Evolutionary conservation across 2,797 vertebrate genomes (phyloP).

Genomic region (Chaetophractus vellerosus): DNA sequence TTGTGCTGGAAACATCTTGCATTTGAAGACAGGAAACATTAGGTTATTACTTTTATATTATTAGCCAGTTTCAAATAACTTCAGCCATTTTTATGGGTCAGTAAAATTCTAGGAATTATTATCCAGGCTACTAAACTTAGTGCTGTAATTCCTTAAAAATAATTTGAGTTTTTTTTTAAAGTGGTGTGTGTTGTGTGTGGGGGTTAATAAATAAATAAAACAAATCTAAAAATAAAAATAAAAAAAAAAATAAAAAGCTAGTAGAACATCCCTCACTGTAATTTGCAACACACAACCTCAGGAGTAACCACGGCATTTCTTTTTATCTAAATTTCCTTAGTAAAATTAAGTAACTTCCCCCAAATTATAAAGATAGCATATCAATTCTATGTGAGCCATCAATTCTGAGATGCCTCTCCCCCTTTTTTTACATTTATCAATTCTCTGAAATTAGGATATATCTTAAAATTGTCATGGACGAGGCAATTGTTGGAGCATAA

Average conservation of each 20-base stretch:
- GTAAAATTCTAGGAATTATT: slow-evolving; percentile 33
- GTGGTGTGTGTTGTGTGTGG: too few relatives aligned
- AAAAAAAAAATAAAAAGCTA: not conserved
- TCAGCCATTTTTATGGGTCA: slow-evolving; percentile 32
- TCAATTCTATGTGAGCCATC: not conserved
- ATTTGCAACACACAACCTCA: slow-evolving; percentile 14
- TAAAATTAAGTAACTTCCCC: slow-evolving; percentile 6
- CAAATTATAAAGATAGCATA: not conserved
- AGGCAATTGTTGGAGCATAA: not conserved
- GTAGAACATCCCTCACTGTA: not conserved
- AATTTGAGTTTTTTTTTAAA: not conserved
- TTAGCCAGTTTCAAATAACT: slow-evolving; percentile 47
- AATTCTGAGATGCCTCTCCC: not conserved
- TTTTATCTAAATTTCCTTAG: not conserved
- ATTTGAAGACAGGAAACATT: slow-evolving; percentile 25
- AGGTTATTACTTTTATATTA: slow-evolving; percentile 1
- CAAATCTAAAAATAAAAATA: too few relatives aligned
- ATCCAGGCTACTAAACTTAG: slow-evolving; percentile 16
- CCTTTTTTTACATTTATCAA: not conserved
- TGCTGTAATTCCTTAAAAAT: slow-evolving; percentile 44
- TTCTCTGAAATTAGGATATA: not conserved
- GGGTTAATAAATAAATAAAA: too few relatives aligned
- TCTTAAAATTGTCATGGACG: not conserved
- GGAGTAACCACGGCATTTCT: not conserved
- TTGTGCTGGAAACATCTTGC: not conserved